Percentiles rank a stretch among this genome's conserved stretches.
These are phyloP conservation scores for Anodontia alba DNA, from an alignment of 2,888 invertebrate genomes.

Conservation along the genomic window DNA sequence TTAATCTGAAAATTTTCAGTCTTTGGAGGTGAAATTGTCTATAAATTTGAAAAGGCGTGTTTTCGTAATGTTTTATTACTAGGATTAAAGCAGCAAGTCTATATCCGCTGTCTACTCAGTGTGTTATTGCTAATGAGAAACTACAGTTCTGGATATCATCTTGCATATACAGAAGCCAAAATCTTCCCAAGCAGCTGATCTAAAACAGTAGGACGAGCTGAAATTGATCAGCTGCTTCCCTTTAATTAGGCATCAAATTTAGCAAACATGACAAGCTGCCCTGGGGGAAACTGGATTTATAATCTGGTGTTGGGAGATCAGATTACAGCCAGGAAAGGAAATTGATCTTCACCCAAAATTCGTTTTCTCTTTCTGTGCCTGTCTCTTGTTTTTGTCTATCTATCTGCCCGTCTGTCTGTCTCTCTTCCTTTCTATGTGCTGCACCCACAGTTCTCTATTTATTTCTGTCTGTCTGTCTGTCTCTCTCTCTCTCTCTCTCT, in stretches of 20 bases:
- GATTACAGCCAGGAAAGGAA: background rate
- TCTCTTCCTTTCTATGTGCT: no score
- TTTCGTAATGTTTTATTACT: no score
- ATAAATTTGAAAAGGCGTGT: no score
- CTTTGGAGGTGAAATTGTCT: no score
- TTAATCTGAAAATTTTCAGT: no score
- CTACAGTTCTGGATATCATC: slow-evolving; percentile 15
- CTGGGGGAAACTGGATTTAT: background rate
- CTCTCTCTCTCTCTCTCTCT: no score
- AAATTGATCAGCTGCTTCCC: slow-evolving; percentile 6
- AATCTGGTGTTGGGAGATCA: background rate
- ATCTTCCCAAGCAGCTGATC: background rate
- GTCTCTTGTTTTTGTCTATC: no score
- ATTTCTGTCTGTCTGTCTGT: no score
- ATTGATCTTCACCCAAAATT: background rate
- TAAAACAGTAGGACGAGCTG: background rate
- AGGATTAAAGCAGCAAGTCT: no score
- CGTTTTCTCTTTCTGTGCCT: no score
- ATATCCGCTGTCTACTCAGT: background rate
- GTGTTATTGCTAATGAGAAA: slow-evolving; percentile 13
- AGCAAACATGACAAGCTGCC: background rate
- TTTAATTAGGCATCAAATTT: slow-evolving; percentile 7
- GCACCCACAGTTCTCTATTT: no score
- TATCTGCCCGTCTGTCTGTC: no score
- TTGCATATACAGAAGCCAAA: slow-evolving; percentile 12